Evolutionary conservation across 2,888 invertebrate genomes (phyloP), one percentile per base, ranked within the genome.

Genomic region (Chaitophorus viminalis): DNA sequence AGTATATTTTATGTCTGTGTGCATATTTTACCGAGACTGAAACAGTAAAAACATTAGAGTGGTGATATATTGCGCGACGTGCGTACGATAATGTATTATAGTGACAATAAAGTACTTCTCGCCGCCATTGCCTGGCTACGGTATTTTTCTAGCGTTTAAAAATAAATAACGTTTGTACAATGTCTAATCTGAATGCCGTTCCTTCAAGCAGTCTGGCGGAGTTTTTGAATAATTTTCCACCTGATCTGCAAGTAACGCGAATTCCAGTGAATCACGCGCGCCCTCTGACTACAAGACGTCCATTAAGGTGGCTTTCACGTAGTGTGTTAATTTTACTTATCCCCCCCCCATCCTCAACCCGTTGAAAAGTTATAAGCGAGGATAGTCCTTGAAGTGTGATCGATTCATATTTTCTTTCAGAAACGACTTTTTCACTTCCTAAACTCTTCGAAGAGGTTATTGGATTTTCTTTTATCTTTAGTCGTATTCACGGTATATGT

Each of bases 401-500:
- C 33, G 54, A 82, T 74, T 82, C 54, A 60, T 74, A 82, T 54
- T 72, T 82, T 33, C 72, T 52, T 82, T 82, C 33, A n/a, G 33
- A 72, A 2, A 60, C 70, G 33, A 54, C 4, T 82, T 82, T 82
- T 82, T 39, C n/a, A 52, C 33, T 9, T 54, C 52, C 18, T 25
- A 17, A 72, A 82, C 8, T 54, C 72, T n/a, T 54, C 4, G 72
- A 54, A 74, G 54, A 74, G 72, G 74, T 54, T 36, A 82, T 74
- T 74, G n/a, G 36, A 82, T 74, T 82, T 74, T 36, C 29, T 54
- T 36, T 18, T 74, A 74, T 29, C 52, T 74, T 74, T 74, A 33
- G 72, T 74, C 25, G 25, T 60, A 17, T n/a, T 31, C 70, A 54
- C 39, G 21, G 17, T 33, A 36, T 52, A 52, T 29, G 25, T 72